Evolutionary conservation across 2,888 invertebrate species (phyloP), one percentile per base, ranked within the genome.

Genomic region (Orchesellides sinensis): DNA sequence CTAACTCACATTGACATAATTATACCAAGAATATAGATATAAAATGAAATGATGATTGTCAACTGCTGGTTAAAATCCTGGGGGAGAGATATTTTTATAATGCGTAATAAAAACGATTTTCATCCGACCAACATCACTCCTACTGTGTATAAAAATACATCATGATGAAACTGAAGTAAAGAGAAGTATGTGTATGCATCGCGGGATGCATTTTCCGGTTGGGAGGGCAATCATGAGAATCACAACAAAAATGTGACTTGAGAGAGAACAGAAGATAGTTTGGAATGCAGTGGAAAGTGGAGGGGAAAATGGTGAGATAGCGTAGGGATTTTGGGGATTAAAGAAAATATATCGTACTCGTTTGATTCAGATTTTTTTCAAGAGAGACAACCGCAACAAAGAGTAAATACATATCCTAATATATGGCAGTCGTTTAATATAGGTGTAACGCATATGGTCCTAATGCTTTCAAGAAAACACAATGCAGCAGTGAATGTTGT

Each of bases 151-250:
- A 21, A 4, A 8, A 52, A 10, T 21, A 19, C 23, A 52, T 52
- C 19, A 17, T 17, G 3, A 17, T 17, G 19, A 1, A 21, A 4
- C 2, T 52, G 52, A 21, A 17, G 49, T 5, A n/a, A 4, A 32
- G 32, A 32, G 10, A 32, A 6, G 32, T 6, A 32, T 19, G 21
- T 63, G 19, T 27, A 63, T 63, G 52, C 74, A 21, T 56, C 23
- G 66, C 77, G 56, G 56, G 66, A 56, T 56, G 68, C 77, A 77
- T 78, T 78, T 78, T 78, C 68, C 47, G 69, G 78, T 61, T 47
- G 59, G 61, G 21, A 69, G 78, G 27, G 35, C 78, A 78, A 78
- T 78, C 78, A 78, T 49, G 49, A 68, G 70, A 78, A 78, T 78
- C 78, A 68, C 47, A 61, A 49, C 56, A 61, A 75, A 59, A 78